A percentile compares a stretch with the other conserved stretches of the same genome.
These are phyloP conservation scores for Nowickia ferox DNA, from an alignment of 2,888 invertebrate genomes.

Conservation along the genomic window DNA sequence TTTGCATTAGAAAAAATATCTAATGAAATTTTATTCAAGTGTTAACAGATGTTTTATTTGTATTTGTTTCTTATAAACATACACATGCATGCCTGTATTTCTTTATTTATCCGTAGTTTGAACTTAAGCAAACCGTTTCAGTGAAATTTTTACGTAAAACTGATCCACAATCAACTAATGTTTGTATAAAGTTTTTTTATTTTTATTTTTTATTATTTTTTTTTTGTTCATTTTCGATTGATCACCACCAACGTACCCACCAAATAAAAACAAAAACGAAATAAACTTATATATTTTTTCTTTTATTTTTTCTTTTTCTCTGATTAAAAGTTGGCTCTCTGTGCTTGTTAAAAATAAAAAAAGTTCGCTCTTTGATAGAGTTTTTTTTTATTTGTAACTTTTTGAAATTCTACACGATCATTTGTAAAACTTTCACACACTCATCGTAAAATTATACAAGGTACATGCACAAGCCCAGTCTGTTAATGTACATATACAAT, in stretches of 20 bases:
- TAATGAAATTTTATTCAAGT: slow-evolving; percentile 56
- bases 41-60: slow-evolving; percentile 46
- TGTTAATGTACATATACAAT: no score
- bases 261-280: slow-evolving; percentile 44
- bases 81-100: not conserved
- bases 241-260: slow-evolving; percentile 69
- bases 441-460: no score
- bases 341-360: slow-evolving; percentile 28
- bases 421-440: slow-evolving; percentile 69
- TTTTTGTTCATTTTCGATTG: slow-evolving; percentile 66
- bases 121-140: slow-evolving; percentile 74
- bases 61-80: not conserved
- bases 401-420: slow-evolving; percentile 50
- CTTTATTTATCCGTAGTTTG: slow-evolving; percentile 68
- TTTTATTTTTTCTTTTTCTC: slow-evolving; percentile 28
- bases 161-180: slow-evolving; percentile 71
- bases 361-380: slow-evolving; percentile 45
- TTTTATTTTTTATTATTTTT: slow-evolving; percentile 3
- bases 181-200: slow-evolving; percentile 59
- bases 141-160: slow-evolving; percentile 77
- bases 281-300: slow-evolving; percentile 59
- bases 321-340: slow-evolving; percentile 48
- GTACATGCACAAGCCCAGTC: no score
- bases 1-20: slow-evolving; percentile 50
- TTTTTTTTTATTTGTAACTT: slow-evolving; percentile 29